Percentiles rank a stretch among this genome's conserved stretches.
Conservation (phyloP, 2,888 invertebrate species). For the Trissolcus brochymenae region DNA sequence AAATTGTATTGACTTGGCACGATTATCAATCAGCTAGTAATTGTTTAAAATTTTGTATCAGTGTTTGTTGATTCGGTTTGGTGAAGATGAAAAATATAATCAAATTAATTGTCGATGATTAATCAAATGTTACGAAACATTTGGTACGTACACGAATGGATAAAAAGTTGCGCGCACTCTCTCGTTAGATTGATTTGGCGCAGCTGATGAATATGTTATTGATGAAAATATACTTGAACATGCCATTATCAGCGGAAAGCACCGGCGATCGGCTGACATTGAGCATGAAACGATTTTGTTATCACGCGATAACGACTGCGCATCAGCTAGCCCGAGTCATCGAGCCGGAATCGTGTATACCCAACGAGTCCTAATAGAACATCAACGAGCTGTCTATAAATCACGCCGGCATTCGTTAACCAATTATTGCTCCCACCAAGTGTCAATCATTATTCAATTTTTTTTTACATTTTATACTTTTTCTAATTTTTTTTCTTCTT, state of each 20-base stretch:
- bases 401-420: slow-evolving; percentile 64
- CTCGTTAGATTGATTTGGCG: slow-evolving; percentile 20
- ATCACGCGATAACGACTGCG: slow-evolving; percentile 54
- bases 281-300: slow-evolving; percentile 55
- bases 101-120: slow-evolving; percentile 1
- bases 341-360: slow-evolving; percentile 52
- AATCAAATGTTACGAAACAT: slow-evolving; percentile 24
- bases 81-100: too few species aligned
- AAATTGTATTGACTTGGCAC: too few species aligned
- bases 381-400: slow-evolving; percentile 61
- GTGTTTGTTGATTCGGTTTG: too few species aligned
- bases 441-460: slow-evolving; percentile 47
- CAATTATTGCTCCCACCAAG: slow-evolving; percentile 61
- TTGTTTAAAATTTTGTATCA: too few species aligned
- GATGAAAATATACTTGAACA: slow-evolving; percentile 38
- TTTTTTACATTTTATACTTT: too few species aligned
- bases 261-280: slow-evolving; percentile 51
- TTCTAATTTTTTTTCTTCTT: too few species aligned
- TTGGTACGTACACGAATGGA: background rate
- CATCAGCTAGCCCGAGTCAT: slow-evolving; percentile 43
- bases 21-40: too few species aligned
- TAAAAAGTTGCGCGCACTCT: slow-evolving; percentile 8
- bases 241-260: slow-evolving; percentile 39
- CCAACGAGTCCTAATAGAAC: slow-evolving; percentile 61
- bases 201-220: slow-evolving; percentile 17